phyloP scores from a whole-genome alignment of 1,140 invertebrate species.

The Drosophila willistoni region DNA sequence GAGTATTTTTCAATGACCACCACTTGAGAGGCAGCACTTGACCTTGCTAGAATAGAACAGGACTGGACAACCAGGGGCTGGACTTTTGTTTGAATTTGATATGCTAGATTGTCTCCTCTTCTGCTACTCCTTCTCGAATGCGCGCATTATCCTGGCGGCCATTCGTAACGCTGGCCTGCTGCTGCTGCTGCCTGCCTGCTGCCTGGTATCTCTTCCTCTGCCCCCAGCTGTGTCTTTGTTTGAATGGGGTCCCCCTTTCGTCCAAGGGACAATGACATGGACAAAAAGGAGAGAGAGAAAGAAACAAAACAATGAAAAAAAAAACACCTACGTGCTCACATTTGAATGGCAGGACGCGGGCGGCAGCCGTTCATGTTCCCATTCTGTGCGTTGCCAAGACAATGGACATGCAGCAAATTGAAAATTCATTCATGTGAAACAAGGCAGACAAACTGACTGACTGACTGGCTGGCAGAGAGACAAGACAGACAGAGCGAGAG shows the following conservation, averaged over 20 bases:
- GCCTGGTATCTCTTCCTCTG: constrained; percentile 34
- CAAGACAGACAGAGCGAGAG: background rate
- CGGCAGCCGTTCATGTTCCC: constrained; percentile 39
- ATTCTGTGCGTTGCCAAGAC: constrained; percentile 70
- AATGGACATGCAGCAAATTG: constrained; percentile 76
- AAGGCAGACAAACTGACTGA: constrained; percentile 37
- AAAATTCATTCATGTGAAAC: constrained; percentile 82
- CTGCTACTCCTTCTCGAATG: constrained; percentile 19
- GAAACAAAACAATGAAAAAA: background rate
- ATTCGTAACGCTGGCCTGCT: constrained; percentile 51
- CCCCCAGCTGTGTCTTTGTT: constrained; percentile 10
- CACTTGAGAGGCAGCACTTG: constrained; percentile 13
- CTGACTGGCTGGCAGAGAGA: constrained; percentile 1
- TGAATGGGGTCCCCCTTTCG: background rate
- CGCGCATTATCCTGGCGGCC: constrained; percentile 57
- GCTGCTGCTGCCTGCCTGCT: constrained; percentile 56
- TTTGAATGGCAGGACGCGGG: constrained; percentile 75
- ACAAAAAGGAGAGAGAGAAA: constrained; percentile 47
- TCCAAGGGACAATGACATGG: constrained; percentile 60
- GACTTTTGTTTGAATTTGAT: constrained; percentile 22
- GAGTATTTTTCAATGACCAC: constrained; percentile 1
- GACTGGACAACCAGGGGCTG: background rate
- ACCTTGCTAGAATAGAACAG: constrained; percentile 3
- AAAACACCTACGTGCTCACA: constrained; percentile 66
- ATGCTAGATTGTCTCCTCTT: background rate